These are phyloP conservation scores for Tineola bisselliella DNA, from an alignment of 2,888 invertebrate species.

Conservation along the genomic window DNA sequence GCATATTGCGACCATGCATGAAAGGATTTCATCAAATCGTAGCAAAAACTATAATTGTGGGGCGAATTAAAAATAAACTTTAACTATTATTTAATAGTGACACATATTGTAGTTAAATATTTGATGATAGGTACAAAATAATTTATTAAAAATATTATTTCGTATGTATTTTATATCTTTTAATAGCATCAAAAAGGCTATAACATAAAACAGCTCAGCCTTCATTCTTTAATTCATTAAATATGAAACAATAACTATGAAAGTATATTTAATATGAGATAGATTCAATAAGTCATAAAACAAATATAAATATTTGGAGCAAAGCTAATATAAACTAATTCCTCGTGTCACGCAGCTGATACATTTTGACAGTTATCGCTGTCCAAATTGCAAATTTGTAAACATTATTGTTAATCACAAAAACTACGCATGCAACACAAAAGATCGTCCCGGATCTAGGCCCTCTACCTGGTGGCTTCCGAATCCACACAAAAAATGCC, in stretches of 20 bases:
- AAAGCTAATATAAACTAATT: background rate
- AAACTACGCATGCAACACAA: constrained; percentile 38
- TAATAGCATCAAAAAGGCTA: no score
- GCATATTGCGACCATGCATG: constrained; percentile 9
- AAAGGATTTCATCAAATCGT: constrained; percentile 4
- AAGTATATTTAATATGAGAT: no score
- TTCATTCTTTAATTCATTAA: no score
- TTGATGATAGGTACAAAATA: no score
- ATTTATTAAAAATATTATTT: no score
- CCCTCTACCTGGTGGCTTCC: constrained; percentile 64
- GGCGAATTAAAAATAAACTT: background rate
- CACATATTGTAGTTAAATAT: no score
- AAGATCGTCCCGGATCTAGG: constrained; percentile 56
- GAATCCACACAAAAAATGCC: constrained; percentile 54
- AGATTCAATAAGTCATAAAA: no score
- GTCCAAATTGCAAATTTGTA: constrained; percentile 58
- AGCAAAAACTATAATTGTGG: background rate
- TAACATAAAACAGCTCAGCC: no score
- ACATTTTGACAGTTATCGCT: constrained; percentile 55
- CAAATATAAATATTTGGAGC: constrained; percentile 7
- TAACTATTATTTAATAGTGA: no score
- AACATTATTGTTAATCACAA: constrained; percentile 51
- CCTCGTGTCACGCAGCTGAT: constrained; percentile 41
- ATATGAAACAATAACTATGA: no score
- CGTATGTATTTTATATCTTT: no score